These are phyloP conservation scores for Ips typographus DNA, from an alignment of 1,140 invertebrate genomes.

Conservation along the genomic window DNA sequence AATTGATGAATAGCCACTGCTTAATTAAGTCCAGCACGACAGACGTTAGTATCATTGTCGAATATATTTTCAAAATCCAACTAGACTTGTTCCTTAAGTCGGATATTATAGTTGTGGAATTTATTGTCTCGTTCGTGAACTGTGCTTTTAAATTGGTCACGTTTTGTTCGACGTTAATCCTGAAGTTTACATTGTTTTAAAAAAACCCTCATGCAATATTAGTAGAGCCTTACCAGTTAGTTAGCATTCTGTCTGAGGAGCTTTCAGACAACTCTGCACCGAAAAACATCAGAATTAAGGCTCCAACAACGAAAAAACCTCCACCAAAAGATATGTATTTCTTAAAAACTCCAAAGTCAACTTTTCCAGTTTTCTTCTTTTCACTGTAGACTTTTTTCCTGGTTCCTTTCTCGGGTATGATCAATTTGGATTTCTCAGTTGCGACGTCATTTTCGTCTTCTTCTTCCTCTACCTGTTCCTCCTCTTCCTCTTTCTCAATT, in stretches of 20 bases:
- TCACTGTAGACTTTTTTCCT: constrained; percentile 40
- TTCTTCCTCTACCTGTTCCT: constrained; percentile 15
- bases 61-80: constrained; percentile 24
- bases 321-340: constrained; percentile 43
- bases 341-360: constrained; percentile 38
- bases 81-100: constrained; percentile 8
- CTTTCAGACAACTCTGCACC: constrained; percentile 36
- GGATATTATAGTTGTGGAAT: not conserved
- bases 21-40: constrained; percentile 58
- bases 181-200: constrained; percentile 6
- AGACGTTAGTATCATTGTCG: constrained; percentile 19
- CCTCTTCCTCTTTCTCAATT: constrained; percentile 30
- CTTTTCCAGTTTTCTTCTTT: constrained; percentile 40
- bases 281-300: constrained; percentile 28
- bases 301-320: constrained; percentile 33
- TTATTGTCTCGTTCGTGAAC: not conserved
- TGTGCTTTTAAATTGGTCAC: constrained; percentile 19
- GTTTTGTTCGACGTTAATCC: constrained; percentile 35
- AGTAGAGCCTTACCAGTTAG: constrained; percentile 38
- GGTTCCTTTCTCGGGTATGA: constrained; percentile 11
- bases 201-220: no score
- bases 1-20: constrained; percentile 31
- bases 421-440: constrained; percentile 18
- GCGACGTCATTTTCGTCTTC: constrained; percentile 23
- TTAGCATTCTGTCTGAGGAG: constrained; percentile 40